Evolutionary conservation across 2,113 vertebrate genomes (phyloP).

Genomic region (Agapornis roseicollis): DNA sequence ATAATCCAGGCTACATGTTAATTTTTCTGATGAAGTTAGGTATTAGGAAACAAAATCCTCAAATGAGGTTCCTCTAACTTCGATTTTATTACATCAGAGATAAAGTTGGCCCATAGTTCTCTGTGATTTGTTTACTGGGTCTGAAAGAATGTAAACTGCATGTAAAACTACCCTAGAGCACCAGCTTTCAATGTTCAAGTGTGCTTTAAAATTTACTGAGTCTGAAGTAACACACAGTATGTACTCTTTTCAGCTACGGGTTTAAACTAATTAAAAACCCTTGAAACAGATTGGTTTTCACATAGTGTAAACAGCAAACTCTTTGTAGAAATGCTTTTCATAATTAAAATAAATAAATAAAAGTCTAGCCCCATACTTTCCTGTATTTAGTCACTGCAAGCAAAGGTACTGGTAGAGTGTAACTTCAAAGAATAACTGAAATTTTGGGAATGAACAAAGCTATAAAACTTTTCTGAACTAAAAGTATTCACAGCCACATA

Average conservation of each 20-base stretch:
- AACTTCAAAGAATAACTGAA: neutral
- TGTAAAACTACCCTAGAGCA: neutral
- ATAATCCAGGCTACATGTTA: neutral
- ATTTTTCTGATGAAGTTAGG: neutral
- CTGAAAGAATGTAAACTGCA: neutral
- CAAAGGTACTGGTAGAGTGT: neutral
- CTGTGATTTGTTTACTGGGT: neutral
- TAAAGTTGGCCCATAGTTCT: neutral
- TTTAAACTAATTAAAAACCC: neutral
- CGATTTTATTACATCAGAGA: neutral
- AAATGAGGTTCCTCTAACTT: neutral
- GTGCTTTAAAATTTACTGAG: neutral
- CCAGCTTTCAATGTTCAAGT: neutral
- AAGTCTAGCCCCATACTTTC: neutral
- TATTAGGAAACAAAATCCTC: neutral
- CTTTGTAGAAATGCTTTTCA: neutral
- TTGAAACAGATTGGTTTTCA: neutral
- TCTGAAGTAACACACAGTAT: neutral
- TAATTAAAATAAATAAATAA: neutral
- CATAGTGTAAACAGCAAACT: neutral
- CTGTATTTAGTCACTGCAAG: neutral
- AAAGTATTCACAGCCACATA: slow-evolving; percentile 42
- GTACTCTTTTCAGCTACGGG: neutral
- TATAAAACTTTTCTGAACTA: slow-evolving; percentile 26
- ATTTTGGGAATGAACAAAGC: slow-evolving; percentile 16